Conservation (phyloP, 2,888 invertebrate genomes). For the Drosophila anomelani region DNA sequence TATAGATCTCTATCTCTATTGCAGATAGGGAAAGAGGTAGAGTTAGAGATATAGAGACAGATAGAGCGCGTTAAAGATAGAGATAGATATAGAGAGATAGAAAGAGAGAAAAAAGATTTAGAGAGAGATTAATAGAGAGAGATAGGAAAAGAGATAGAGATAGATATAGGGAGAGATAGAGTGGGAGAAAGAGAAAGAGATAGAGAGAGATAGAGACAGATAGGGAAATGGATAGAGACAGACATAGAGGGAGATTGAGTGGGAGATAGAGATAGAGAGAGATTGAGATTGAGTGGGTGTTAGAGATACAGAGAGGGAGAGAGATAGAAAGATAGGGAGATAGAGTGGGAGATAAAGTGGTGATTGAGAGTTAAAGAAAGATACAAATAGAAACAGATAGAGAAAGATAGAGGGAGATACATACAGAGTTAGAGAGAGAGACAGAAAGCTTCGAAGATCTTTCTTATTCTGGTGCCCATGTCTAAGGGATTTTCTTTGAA, state of each 20-base stretch:
- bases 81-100: neutral
- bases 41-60: neutral
- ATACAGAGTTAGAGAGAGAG: neutral
- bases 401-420: neutral
- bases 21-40: neutral
- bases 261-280: neutral
- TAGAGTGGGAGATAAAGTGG: too few species aligned
- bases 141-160: too few species aligned
- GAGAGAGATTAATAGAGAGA: too few species aligned
- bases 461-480: neutral
- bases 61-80: neutral
- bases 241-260: neutral
- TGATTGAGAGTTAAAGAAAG: too few species aligned
- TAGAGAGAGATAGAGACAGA: too few species aligned
- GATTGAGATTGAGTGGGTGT: neutral
- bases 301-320: neutral
- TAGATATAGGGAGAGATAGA: neutral
- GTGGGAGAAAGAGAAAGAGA: too few species aligned
- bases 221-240: neutral
- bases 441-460: neutral
- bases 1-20: too few species aligned
- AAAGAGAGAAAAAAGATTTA: too few species aligned
- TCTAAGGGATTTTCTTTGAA: neutral
- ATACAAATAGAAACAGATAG: neutral
- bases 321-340: neutral